Evolutionary conservation across 1,140 invertebrate genomes (phyloP), one percentile per base, ranked within the genome.

Genomic region (Neelides sp.): DNA sequence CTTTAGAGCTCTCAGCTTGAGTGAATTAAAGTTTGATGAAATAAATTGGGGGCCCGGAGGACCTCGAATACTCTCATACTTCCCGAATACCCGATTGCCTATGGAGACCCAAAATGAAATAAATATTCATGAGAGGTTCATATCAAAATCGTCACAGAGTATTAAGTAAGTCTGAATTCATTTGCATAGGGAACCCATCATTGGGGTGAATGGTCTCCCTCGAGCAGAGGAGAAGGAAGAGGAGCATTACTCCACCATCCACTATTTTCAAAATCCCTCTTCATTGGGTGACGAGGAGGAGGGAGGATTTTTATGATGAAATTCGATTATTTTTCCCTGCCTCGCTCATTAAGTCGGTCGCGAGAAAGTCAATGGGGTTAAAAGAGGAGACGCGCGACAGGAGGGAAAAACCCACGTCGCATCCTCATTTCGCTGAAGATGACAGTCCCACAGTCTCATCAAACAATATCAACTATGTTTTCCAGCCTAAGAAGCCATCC

Each of bases 111-210:
- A 32, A 30, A 46, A 26, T 46, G 46, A 48, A 37, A 48, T 48
- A 48, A 48, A 48, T 48, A 48, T 48, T 48, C 46, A 48, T 48
- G 46, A 48, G 46, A 7, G 39, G 17, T 32, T 8, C 8, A 43
- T 13, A 43, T 43, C 20, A 23, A 32, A 17, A 30, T 46, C 44
- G 44, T 46, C 44, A 46, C 44, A 46, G 44, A 46, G 34, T 48
- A 48, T 48, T 48, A 48, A 37, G 20, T 36, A 48, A 46, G 44
- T 32, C 44, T 17, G 12, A 34, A 30, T 46, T 46, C 32, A 48
- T 48, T 48, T 48, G 46, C 46, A 48, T 48, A 48, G 46, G 46
- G 39, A 48, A 48, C 20, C 17, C 32, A 48, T 48, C 39, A 30
- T 30, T 23, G 28, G 4, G 44, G 44, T 26, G 44, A 30, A 24